Percentiles rank a stretch among this genome's conserved stretches.
These are phyloP conservation scores for Lepidocyrtoides sp. DNA, from an alignment of 2,888 invertebrate species.

Conservation along the genomic window DNA sequence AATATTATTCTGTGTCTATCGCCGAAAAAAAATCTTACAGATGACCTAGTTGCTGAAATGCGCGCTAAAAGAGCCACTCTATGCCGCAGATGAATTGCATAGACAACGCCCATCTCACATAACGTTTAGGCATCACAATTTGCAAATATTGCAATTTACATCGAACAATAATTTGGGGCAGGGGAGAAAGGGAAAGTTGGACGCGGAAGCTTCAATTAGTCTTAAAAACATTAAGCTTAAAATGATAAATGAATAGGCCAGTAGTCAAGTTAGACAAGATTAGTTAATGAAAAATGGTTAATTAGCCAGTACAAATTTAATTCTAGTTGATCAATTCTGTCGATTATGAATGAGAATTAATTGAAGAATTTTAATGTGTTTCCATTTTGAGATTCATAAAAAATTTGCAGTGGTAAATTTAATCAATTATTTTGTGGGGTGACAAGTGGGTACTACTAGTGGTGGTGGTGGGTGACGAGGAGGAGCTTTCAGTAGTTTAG, in stretches of 20 bases:
- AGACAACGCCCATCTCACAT: constrained; percentile 62
- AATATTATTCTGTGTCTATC: too few relatives aligned
- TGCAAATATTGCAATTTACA: too few relatives aligned
- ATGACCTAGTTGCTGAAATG: constrained; percentile 71
- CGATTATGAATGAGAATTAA: not conserved
- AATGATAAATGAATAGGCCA: not conserved
- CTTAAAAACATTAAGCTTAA: not conserved
- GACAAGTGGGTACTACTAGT: too few relatives aligned
- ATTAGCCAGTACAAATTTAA: not conserved
- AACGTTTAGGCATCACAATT: not conserved
- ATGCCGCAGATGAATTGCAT: constrained; percentile 1
- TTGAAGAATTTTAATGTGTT: not conserved
- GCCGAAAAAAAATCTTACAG: constrained; percentile 21
- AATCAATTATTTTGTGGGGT: not conserved
- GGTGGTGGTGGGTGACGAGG: not conserved
- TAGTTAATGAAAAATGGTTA: not conserved
- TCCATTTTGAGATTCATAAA: not conserved
- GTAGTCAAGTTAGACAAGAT: too few relatives aligned
- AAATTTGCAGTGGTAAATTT: not conserved
- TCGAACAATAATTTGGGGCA: constrained; percentile 45
- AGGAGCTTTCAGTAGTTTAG: too few relatives aligned
- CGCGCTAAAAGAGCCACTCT: constrained; percentile 27
- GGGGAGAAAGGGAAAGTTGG: constrained; percentile 65
- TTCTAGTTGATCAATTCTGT: not conserved
- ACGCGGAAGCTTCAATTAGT: constrained; percentile 53